Conservation (phyloP, 53 echinoderm and acorn worm genomes). For the Paracentrotus lividus region DNA sequence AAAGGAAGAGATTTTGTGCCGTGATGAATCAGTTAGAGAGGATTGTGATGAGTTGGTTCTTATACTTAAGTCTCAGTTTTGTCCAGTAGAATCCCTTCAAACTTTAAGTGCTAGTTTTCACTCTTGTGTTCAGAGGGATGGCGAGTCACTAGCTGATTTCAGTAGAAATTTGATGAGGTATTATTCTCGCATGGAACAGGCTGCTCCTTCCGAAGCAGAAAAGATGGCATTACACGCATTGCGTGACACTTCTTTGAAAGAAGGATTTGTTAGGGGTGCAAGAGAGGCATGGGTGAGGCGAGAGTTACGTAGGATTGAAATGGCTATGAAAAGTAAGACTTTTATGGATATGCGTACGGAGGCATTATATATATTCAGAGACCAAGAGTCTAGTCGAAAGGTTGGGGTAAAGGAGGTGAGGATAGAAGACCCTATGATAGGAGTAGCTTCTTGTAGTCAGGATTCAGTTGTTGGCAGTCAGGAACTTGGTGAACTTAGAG, state of each 20-base stretch:
- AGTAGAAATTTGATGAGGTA: slow-evolving; percentile 16
- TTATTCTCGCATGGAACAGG: neutral
- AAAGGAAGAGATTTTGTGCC: slow-evolving; percentile 43
- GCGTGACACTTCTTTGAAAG: slow-evolving; percentile 2
- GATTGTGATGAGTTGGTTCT: neutral
- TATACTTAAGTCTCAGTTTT: neutral
- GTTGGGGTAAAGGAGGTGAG: slow-evolving; percentile 9
- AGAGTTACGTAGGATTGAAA: slow-evolving; percentile 62
- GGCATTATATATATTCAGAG: slow-evolving; percentile 59
- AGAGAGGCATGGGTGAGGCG: slow-evolving; percentile 45
- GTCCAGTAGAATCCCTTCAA: neutral
- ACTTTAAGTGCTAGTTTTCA: neutral
- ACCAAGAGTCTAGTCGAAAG: slow-evolving; percentile 33
- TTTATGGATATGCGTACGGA: slow-evolving; percentile 69
- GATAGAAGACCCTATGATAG: neutral
- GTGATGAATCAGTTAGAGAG: neutral
- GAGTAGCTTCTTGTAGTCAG: neutral
- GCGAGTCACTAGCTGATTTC: slow-evolving; percentile 29
- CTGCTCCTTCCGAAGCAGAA: neutral
- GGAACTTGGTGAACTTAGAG: slow-evolving; percentile 8
- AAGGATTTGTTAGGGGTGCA: slow-evolving; percentile 40
- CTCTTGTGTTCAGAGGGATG: neutral
- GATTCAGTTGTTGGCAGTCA: neutral
- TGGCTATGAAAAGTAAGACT: slow-evolving; percentile 54
- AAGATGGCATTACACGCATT: neutral